These are phyloP conservation scores for Botia kubotai DNA, from an alignment of 2,797 vertebrate species.

Conservation along the genomic window DNA sequence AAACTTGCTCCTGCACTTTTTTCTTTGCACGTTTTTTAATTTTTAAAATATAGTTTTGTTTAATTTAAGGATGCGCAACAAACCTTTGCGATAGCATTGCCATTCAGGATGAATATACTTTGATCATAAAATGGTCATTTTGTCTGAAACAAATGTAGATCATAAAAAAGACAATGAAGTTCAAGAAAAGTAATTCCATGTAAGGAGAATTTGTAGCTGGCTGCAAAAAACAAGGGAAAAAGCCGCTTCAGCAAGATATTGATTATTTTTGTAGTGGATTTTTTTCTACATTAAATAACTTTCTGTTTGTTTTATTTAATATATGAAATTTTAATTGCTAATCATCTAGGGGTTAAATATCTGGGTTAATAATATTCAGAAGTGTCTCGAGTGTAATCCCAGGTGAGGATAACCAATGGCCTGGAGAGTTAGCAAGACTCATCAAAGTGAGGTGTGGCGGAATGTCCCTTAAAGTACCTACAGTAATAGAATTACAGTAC, in stretches of 20 bases:
- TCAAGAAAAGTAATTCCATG: background rate
- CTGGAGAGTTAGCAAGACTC: background rate
- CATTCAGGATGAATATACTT: background rate
- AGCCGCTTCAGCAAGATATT: background rate
- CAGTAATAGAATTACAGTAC: background rate
- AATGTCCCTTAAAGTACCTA: background rate
- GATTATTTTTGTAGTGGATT: background rate
- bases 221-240: background rate
- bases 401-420: background rate
- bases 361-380: background rate
- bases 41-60: background rate
- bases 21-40: background rate
- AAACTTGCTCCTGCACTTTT: background rate
- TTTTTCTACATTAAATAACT: background rate
- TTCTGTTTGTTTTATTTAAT: background rate
- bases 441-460: background rate
- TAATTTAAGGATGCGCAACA: background rate
- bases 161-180: background rate
- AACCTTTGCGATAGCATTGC: background rate
- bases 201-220: too few species aligned
- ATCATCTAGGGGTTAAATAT: background rate
- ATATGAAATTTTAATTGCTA: background rate
- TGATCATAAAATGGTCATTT: too few species aligned
- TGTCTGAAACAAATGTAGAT: constrained; percentile 4
- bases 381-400: background rate